A percentile compares a stretch with the other conserved stretches of the same genome.
Evolutionary conservation across 2,888 invertebrate species (phyloP).

Genomic region (Mesorhabditis belari): DNA sequence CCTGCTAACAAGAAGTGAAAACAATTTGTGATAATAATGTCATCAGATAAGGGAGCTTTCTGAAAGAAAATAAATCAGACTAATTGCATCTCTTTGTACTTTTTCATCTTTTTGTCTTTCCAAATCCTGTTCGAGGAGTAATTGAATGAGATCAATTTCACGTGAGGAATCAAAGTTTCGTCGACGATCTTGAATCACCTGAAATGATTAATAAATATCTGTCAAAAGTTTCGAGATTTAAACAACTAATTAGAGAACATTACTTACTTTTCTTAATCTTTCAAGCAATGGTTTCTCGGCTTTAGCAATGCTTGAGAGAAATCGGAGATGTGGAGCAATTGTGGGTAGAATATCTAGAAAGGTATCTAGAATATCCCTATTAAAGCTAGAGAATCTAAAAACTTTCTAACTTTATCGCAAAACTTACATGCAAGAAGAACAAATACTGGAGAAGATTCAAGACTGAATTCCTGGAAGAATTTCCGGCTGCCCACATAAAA

Average conservation of each 20-base stretch:
- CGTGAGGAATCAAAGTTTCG: conserved; percentile 5
- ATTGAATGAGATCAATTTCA: conserved; percentile 14
- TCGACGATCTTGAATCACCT: background rate
- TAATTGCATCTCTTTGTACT: background rate
- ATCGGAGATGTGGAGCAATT: conserved; percentile 1
- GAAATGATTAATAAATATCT: background rate
- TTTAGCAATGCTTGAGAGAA: background rate
- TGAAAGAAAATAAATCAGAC: background rate
- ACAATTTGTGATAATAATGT: background rate
- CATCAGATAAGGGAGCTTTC: background rate
- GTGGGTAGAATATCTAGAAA: background rate
- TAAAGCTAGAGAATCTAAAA: too few relatives aligned
- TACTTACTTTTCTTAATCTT: conserved; percentile 6
- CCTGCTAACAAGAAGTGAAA: background rate
- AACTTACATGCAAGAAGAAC: background rate
- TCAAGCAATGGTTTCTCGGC: conserved; percentile 1
- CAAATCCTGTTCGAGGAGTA: conserved; percentile 9
- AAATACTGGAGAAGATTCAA: background rate
- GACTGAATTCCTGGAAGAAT: background rate
- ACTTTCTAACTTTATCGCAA: background rate
- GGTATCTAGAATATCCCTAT: too few relatives aligned
- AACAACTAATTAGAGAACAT: too few relatives aligned
- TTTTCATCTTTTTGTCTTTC: conserved; percentile 3
- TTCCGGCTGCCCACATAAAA: background rate
- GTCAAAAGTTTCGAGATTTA: too few relatives aligned